Conservation (phyloP, 2,113 vertebrate species). For the Syrmaticus mikado region DNA sequence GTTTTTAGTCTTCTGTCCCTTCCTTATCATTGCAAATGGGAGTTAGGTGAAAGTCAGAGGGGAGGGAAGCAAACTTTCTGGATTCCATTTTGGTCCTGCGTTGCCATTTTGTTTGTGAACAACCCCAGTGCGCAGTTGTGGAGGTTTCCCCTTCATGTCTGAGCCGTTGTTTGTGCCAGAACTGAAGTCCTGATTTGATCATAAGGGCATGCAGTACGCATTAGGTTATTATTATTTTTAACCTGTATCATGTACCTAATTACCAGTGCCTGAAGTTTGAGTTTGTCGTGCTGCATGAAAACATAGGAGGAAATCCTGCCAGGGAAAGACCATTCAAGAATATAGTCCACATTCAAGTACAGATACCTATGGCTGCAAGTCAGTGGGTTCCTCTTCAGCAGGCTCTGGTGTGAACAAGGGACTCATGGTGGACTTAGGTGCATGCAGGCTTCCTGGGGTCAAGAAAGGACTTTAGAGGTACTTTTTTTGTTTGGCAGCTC, state of each 20-base stretch:
- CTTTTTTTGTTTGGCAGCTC: not conserved
- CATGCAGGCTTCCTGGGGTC: fast-evolving
- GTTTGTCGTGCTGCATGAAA: not conserved
- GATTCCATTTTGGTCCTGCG: not conserved
- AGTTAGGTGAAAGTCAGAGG: not conserved
- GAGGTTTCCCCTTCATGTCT: not conserved
- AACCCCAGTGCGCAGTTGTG: fast-evolving
- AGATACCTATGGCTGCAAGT: not conserved
- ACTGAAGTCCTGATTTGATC: fast-evolving
- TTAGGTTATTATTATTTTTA: not conserved
- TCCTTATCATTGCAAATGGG: not conserved
- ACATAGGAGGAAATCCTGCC: not conserved
- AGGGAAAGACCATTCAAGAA: not conserved
- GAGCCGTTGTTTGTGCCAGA: not conserved
- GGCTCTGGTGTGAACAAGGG: not conserved
- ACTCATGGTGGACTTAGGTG: fast-evolving
- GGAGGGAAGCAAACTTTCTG: not conserved
- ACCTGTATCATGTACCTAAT: not conserved
- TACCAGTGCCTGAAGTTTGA: fast-evolving
- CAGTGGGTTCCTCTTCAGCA: not conserved
- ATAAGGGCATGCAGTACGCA: fast-evolving
- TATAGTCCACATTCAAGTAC: not conserved
- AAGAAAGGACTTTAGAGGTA: not conserved
- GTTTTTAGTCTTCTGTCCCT: not conserved
- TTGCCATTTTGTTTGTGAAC: not conserved